phyloP scores from a whole-genome alignment of 2,888 invertebrate genomes.

The Spisula solida region DNA sequence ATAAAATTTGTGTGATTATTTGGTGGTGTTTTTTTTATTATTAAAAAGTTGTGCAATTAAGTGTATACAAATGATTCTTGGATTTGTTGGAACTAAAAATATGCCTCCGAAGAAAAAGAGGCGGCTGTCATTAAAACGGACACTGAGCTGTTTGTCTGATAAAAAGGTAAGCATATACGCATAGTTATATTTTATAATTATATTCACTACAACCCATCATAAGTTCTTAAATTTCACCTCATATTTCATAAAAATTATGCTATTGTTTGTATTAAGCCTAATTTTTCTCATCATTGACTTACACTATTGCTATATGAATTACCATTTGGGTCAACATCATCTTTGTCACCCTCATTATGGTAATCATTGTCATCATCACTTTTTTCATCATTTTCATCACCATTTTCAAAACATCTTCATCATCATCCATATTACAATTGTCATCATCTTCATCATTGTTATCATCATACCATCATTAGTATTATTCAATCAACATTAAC shows the following conservation, averaged over 20 bases:
- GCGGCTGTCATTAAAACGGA: conserved; percentile 57
- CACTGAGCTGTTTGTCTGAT: conserved; percentile 68
- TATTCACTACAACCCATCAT: no score
- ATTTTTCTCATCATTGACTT: no score
- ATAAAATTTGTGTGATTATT: not conserved
- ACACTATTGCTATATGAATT: no score
- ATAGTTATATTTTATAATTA: not conserved
- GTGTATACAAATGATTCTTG: conserved; percentile 64
- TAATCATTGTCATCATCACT: not conserved
- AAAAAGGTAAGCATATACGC: conserved; percentile 63
- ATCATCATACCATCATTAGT: not conserved
- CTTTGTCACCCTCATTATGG: no score
- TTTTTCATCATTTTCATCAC: not conserved
- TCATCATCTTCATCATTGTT: not conserved
- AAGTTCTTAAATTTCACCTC: no score
- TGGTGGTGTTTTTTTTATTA: no score
- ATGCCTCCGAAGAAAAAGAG: conserved; percentile 68
- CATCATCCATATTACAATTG: not conserved
- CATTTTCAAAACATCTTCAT: not conserved
- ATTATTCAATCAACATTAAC: not conserved
- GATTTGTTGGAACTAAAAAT: conserved; percentile 65
- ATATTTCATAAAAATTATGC: no score
- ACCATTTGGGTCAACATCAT: no score
- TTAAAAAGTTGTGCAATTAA: conserved; percentile 12
- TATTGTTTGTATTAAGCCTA: no score